phyloP scores from a whole-genome alignment of 2,888 invertebrate species.

The Macrosoma leucophasiata region DNA sequence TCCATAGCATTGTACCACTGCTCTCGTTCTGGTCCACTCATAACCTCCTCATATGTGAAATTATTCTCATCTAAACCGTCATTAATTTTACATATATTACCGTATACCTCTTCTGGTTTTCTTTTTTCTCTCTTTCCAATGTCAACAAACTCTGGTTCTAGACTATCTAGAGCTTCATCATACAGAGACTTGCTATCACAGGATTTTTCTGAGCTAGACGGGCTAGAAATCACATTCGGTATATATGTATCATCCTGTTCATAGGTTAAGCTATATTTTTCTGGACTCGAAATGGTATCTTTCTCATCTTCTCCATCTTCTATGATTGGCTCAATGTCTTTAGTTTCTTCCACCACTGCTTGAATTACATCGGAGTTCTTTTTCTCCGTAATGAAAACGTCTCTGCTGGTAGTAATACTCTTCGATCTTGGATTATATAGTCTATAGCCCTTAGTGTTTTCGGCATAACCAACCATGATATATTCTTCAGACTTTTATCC shows the following conservation, averaged over 20 bases:
- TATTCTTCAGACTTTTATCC: slow-evolving; percentile 20
- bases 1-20: slow-evolving; percentile 21
- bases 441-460: too few relatives aligned
- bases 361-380: slow-evolving; percentile 2
- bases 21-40: slow-evolving; percentile 17
- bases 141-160: slow-evolving; percentile 2
- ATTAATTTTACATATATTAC: slow-evolving; percentile 2
- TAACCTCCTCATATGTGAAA: slow-evolving; percentile 5
- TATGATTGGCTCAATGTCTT: slow-evolving; percentile 1
- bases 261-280: slow-evolving; percentile 4
- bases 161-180: background rate
- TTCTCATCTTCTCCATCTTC: slow-evolving; percentile 1
- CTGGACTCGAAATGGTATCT: slow-evolving; percentile 7
- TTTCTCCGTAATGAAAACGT: slow-evolving; percentile 14
- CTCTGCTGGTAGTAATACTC: slow-evolving; percentile 2
- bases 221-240: slow-evolving; percentile 5
- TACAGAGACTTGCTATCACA: slow-evolving; percentile 9
- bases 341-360: slow-evolving; percentile 6
- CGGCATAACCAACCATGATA: slow-evolving; percentile 21
- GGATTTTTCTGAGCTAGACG: slow-evolving; percentile 15
- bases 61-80: background rate
- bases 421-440: slow-evolving; percentile 1
- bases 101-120: background rate
- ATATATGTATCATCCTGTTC: slow-evolving; percentile 10
- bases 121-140: background rate